Evolutionary conservation across 2,797 vertebrate species (phyloP).

Genomic region (Salmo trutta): DNA sequence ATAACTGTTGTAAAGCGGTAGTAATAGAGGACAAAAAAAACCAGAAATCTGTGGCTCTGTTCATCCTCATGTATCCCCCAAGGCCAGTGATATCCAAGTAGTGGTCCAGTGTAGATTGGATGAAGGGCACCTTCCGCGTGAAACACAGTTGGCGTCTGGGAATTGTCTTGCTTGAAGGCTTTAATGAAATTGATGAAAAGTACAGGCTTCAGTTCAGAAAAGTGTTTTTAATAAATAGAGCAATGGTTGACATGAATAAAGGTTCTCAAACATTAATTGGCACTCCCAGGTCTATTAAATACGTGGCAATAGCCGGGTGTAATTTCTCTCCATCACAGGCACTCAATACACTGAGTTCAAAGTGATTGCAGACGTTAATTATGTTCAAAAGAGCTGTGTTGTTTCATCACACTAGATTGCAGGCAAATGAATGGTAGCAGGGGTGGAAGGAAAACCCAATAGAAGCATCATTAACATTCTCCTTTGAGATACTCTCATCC

Average conservation of each 20-base stretch:
- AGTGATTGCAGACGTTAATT: slow-evolving; percentile 10
- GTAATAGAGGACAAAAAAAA: too few relatives aligned
- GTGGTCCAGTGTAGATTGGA: neutral
- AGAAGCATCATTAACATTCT: slow-evolving; percentile 4
- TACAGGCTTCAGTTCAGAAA: neutral
- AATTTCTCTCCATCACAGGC: slow-evolving; percentile 10
- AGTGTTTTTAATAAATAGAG: slow-evolving; percentile 1
- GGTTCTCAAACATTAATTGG: slow-evolving; percentile 12
- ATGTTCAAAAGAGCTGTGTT: neutral
- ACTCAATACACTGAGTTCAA: slow-evolving; percentile 10
- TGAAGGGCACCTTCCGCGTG: neutral
- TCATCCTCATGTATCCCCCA: neutral
- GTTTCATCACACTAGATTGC: slow-evolving; percentile 13
- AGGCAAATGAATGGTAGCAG: neutral
- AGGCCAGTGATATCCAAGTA: neutral
- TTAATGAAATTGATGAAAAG: neutral
- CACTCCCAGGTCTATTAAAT: slow-evolving; percentile 17
- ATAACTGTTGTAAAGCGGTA: too few relatives aligned
- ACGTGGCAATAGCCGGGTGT: neutral
- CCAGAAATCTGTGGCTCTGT: too few relatives aligned
- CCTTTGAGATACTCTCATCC: neutral
- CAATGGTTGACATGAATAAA: slow-evolving; percentile 5
- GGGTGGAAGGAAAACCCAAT: neutral
- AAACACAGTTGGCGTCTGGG: neutral
- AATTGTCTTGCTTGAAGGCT: neutral